These are phyloP conservation scores for Sardinella longiceps DNA, from an alignment of 2,797 vertebrate species.

Conservation along the genomic window DNA sequence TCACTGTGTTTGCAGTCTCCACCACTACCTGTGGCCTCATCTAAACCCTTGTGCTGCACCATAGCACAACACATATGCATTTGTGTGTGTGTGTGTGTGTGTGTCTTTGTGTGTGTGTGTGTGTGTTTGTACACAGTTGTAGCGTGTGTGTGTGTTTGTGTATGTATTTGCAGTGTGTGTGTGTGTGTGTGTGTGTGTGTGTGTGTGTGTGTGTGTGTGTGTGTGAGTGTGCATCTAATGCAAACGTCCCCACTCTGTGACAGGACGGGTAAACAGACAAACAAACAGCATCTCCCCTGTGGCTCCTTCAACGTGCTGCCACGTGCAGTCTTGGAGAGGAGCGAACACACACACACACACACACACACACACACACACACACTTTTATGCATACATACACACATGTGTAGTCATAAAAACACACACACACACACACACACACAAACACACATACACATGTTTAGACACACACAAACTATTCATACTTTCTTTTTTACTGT, in stretches of 20 bases:
- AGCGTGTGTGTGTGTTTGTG: too few relatives aligned
- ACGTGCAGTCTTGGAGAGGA: neutral
- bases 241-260: neutral
- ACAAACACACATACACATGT: neutral
- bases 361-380: conserved; percentile 9
- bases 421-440: conserved; percentile 13
- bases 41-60: conserved; percentile 41
- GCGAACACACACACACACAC: neutral
- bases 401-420: neutral
- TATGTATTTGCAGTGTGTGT: conserved; percentile 47
- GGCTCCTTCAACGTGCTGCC: neutral
- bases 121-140: conserved; percentile 48
- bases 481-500: neutral
- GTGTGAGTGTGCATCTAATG: conserved; percentile 7
- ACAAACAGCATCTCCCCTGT: conserved; percentile 25
- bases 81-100: conserved; percentile 48
- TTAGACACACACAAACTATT: neutral
- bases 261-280: conserved; percentile 23
- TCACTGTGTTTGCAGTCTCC: conserved; percentile 40
- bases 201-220: conserved; percentile 42
- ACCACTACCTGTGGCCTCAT: conserved; percentile 37
- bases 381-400: neutral
- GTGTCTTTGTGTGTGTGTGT: conserved; percentile 35
- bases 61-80: neutral
- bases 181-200: conserved; percentile 34